These are phyloP conservation scores for Oreochromis spilurus DNA, from an alignment of 2,113 vertebrate genomes.

Conservation along the genomic window DNA sequence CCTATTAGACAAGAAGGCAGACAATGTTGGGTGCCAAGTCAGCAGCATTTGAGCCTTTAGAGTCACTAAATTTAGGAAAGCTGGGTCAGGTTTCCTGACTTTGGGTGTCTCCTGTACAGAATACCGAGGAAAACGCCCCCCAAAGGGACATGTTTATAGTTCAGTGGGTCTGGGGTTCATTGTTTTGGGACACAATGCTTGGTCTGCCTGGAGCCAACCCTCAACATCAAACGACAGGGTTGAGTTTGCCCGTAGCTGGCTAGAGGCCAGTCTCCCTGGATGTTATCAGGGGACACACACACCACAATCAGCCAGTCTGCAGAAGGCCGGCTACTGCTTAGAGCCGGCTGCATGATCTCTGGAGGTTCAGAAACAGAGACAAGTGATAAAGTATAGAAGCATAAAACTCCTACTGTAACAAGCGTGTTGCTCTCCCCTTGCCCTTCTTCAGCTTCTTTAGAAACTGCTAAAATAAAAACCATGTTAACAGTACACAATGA, in stretches of 20 bases:
- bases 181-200: constrained; percentile 80
- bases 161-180: constrained; percentile 76
- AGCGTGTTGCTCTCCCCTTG: neutral
- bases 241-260: constrained; percentile 71
- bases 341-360: neutral
- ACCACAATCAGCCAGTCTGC: constrained; percentile 38
- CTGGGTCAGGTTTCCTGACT: constrained; percentile 73
- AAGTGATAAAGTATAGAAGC: neutral
- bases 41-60: constrained; percentile 54
- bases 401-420: neutral
- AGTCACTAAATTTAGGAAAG: constrained; percentile 69
- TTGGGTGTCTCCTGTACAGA: constrained; percentile 74
- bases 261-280: constrained; percentile 56
- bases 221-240: constrained; percentile 70
- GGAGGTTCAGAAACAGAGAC: neutral
- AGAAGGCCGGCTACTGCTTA: constrained; percentile 9
- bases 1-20: constrained; percentile 10
- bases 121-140: constrained; percentile 72
- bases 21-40: constrained; percentile 54
- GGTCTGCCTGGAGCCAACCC: constrained; percentile 78
- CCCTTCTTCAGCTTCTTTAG: neutral
- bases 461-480: neutral
- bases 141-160: constrained; percentile 76
- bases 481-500: neutral
- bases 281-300: constrained; percentile 59